A percentile compares a stretch with the other conserved stretches of the same genome.
phyloP scores from a whole-genome alignment of 2,888 invertebrate genomes.

The Philereme vetulata region DNA sequence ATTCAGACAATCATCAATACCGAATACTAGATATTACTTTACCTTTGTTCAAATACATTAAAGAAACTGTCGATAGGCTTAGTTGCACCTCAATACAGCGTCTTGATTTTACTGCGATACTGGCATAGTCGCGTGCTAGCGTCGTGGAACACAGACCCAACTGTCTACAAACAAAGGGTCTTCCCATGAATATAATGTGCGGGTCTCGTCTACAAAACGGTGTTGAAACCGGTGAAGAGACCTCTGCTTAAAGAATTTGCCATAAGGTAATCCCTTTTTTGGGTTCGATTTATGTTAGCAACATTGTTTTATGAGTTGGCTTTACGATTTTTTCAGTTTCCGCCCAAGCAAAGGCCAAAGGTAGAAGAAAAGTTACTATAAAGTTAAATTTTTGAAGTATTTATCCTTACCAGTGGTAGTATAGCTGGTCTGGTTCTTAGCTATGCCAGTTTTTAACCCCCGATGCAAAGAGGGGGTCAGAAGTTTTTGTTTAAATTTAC shows the following conservation, averaged over 20 bases:
- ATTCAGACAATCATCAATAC: too few relatives aligned
- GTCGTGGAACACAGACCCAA: conserved; percentile 34
- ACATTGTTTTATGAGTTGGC: neutral
- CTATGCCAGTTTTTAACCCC: too few relatives aligned
- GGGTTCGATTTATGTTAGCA: neutral
- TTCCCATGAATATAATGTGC: conserved; percentile 21
- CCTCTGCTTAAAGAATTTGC: conserved; percentile 10
- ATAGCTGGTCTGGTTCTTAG: too few relatives aligned
- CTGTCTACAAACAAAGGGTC: conserved; percentile 36
- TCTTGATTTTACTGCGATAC: conserved; percentile 37
- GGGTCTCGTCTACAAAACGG: conserved; percentile 19
- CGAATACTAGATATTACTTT: too few relatives aligned
- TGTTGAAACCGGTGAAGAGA: conserved; percentile 23
- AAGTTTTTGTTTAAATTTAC: too few relatives aligned
- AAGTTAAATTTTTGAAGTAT: too few relatives aligned
- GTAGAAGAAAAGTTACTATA: too few relatives aligned
- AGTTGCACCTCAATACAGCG: conserved; percentile 16
- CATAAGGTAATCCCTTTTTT: conserved; percentile 6
- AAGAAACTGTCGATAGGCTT: neutral
- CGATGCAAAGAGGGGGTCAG: too few relatives aligned
- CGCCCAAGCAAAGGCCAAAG: neutral
- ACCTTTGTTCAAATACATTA: neutral
- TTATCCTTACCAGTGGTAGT: too few relatives aligned
- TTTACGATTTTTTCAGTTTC: neutral
- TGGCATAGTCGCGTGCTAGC: conserved; percentile 34